Evolutionary conservation across 2,113 vertebrate genomes (phyloP).

Genomic region (Perca flavescens): DNA sequence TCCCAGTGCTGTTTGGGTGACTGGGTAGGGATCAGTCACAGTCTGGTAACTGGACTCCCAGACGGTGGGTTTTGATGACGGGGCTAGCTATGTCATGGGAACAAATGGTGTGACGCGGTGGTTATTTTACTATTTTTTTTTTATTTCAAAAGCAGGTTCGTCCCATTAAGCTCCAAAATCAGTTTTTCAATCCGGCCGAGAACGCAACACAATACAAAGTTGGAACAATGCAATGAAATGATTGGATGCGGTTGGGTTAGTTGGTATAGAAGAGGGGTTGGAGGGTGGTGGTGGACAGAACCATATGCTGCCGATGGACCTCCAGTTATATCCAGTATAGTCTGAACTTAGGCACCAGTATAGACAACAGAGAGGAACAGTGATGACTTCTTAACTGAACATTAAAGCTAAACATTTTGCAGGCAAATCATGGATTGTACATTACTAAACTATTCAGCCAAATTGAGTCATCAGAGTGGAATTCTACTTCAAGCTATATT

Average conservation of each 20-base stretch:
- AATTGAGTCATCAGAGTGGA: constrained; percentile 24
- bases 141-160: constrained; percentile 25
- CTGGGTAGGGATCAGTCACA: constrained; percentile 74
- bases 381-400: not conserved
- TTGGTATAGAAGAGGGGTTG: constrained; percentile 37
- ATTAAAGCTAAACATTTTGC: not conserved
- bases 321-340: constrained; percentile 23
- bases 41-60: constrained; percentile 64
- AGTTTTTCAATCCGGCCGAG: constrained; percentile 22
- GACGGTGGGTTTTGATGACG: constrained; percentile 46
- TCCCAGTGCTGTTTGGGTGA: constrained; percentile 62
- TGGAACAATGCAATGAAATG: constrained; percentile 55
- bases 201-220: constrained; percentile 56
- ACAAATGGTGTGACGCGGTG: constrained; percentile 41
- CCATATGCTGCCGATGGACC: constrained; percentile 19
- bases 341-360: not conserved
- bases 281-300: constrained; percentile 2
- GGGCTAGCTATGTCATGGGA: constrained; percentile 28
- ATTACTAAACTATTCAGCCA: constrained; percentile 7
- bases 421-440: constrained; percentile 25
- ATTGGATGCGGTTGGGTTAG: constrained; percentile 69
- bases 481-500: constrained; percentile 32
- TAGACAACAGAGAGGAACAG: not conserved
- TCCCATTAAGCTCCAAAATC: constrained; percentile 36
- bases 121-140: constrained; percentile 22